Evolutionary conservation across 2,888 invertebrate species (phyloP), one percentile per base, ranked within the genome.

Genomic region (Steinernema scapterisci): DNA sequence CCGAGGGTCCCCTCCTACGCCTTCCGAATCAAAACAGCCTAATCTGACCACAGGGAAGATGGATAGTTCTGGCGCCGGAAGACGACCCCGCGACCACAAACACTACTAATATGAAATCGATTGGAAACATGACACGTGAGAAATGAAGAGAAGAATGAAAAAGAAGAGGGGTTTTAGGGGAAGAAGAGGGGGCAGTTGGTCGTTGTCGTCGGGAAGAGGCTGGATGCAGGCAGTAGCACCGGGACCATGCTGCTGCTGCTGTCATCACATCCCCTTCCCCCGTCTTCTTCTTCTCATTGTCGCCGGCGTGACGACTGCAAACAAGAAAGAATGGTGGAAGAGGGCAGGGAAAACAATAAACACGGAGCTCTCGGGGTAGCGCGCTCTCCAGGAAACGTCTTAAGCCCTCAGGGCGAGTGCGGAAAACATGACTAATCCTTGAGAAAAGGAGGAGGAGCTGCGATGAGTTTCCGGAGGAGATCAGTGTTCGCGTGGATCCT

Each of bases 271-370:
- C 54, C 6, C 51, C 9, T n/a, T 6, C 6, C n/a, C n/a, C n/a
- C n/a, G n/a, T n/a, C n/a, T n/a, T 31, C 63, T 1, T 31, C 27
- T 27, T 31, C 11, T 63, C 63, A 13, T 5, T 3, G 48, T 16
- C 5, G 52, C 21, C 52, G 31, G 27, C 63, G 63, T 31, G 63
- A 31, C 38, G 31, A 21, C 63, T 38, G 63, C 63, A 63, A 63
- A 63, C 63, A 63, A 25, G 31, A 63, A 23, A 19, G 48, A 48
- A 38, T n/a, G n/a, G n/a, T n/a, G n/a, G n/a, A n/a, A n/a, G n/a
- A n/a, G 38, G 38, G 38, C 3, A 3, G 3, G 52, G 63, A n/a
- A 63, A 63, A 63, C 63, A 63, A 63, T 63, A 38, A 63, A 63
- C 31, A 63, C 16, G 63, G 63, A 27, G 63, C 7, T 38, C 38